Conservation (phyloP, 37 sponge, comb jelly and placozoan species). For the Bolinopsis microptera region DNA sequence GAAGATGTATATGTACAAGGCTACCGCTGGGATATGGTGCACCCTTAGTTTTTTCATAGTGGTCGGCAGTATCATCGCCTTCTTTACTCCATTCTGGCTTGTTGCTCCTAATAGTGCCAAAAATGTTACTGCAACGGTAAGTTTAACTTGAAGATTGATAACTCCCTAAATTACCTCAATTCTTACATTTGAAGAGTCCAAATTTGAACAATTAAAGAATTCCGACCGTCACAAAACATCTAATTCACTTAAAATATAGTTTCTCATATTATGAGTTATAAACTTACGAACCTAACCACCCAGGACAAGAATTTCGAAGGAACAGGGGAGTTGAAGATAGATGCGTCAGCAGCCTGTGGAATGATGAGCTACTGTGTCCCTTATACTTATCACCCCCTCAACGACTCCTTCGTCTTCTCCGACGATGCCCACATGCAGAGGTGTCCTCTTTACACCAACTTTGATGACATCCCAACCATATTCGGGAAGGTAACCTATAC, state of each 20-base stretch:
- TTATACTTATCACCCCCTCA: slow-evolving; percentile 39
- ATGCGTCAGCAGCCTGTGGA: slow-evolving; percentile 46
- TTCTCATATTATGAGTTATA: too few relatives aligned
- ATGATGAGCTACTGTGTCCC: slow-evolving; percentile 66
- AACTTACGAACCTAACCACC: too few relatives aligned
- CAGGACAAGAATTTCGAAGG: slow-evolving; percentile 40
- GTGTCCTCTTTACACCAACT: slow-evolving; percentile 48
- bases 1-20: slow-evolving; percentile 41
- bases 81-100: slow-evolving; percentile 52
- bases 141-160: too few relatives aligned
- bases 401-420: neutral
- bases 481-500: slow-evolving; percentile 11
- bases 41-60: slow-evolving; percentile 61
- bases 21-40: slow-evolving; percentile 45
- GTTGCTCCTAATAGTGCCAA: neutral
- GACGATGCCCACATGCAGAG: slow-evolving; percentile 35
- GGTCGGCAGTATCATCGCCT: slow-evolving; percentile 20
- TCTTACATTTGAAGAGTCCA: too few relatives aligned
- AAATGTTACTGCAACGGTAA: neutral
- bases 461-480: slow-evolving; percentile 19
- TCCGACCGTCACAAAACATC: too few relatives aligned
- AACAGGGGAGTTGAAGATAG: neutral
- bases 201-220: too few relatives aligned
- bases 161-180: too few relatives aligned
- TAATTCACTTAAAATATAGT: too few relatives aligned